Evolutionary conservation across 2,888 invertebrate genomes (phyloP), one percentile per base, ranked within the genome.

Genomic region (Agrochola litura): DNA sequence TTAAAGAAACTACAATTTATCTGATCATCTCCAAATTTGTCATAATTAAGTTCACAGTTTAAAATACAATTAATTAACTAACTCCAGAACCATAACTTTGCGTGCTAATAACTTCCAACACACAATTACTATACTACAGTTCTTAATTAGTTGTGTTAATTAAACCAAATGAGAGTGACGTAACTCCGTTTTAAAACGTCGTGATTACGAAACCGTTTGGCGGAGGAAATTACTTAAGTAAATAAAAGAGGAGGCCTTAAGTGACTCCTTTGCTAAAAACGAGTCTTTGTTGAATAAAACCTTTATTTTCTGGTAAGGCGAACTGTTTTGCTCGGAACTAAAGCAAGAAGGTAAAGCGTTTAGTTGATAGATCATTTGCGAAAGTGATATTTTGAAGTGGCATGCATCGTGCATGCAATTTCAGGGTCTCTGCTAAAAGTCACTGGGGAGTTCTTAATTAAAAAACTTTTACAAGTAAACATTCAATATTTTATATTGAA

Each of bases 171-270:
- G 41, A 76, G 65, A 76, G 64, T 72, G 76, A 73, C 64, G 74
- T 73, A 75, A 77, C 69, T 68, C 22, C n/a, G 72, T 72, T 76
- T 74, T 77, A 81, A 84, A 71, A 75, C 46, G 65, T 43, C 14
- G 63, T 72, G 68, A 76, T 86, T 84, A 76, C 61, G 73, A 65
- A 87, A 81, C 52, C 3, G 63, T 75, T 83, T 69, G 41, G 41
- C 37, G 30, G 16, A 74, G 63, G 54, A 72, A 83, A 83, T 77
- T 68, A 72, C 74, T 73, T 60, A 58, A 64, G 70, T 68, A 64
- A 81, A 81, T 80, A 76, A 67, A 83, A 78, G 65, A 71, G 46
- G n/a, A 72, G 65, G 60, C 30, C 75, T 66, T 70, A 75, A 73
- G 63, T 41, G 41, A 73, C 56, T 73, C 10, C 70, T 69, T 86